Evolutionary conservation across 1,140 invertebrate genomes (phyloP), one percentile per base, ranked within the genome.

Genomic region (Lerema accius): DNA sequence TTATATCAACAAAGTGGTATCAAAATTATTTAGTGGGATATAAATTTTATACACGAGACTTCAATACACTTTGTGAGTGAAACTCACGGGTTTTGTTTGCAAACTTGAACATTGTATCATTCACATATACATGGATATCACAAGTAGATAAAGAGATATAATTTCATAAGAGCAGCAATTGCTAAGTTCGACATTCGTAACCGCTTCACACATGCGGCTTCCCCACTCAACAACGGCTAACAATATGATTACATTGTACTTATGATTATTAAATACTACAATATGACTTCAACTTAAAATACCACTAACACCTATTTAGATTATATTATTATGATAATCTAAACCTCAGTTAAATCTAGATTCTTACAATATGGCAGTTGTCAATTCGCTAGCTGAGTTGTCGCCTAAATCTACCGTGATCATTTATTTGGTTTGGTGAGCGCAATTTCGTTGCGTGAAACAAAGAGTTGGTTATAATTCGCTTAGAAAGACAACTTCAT

Each of bases 331-430:
- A n/a, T n/a, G n/a, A 65, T 67, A 69, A 82, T 76, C 75, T 81
- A 80, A 72, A 76, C 65, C 73, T 72, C 75, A 79, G 69, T 80
- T 81, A 82, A 56, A 78, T 66, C 82, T 87, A 85, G 68, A 76
- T 88, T 71, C 85, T 90, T 87, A 90, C 78, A 82, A 83, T 90
- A 90, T 90, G 87, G 87, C 87, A 90, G 87, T 90, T 87, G 82
- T 87, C 79, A 84, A 85, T 83, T 83, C 80, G 86, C 85, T 90
- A 90, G 85, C 87, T 89, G 84, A 80, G 83, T 90, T 90, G 86
- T 84, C 72, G 69, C 61, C 65, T 78, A 78, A 73, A 60, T 73
- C 72, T 71, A 74, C 62, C 66, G 70, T 76, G 73, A 84, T 80
- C 63, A 66, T 76, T 35, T 66, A 43, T 71, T 82, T 84, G 80